These are phyloP conservation scores for Asarcornis scutulata DNA, from an alignment of 2,113 vertebrate species.

Conservation along the genomic window DNA sequence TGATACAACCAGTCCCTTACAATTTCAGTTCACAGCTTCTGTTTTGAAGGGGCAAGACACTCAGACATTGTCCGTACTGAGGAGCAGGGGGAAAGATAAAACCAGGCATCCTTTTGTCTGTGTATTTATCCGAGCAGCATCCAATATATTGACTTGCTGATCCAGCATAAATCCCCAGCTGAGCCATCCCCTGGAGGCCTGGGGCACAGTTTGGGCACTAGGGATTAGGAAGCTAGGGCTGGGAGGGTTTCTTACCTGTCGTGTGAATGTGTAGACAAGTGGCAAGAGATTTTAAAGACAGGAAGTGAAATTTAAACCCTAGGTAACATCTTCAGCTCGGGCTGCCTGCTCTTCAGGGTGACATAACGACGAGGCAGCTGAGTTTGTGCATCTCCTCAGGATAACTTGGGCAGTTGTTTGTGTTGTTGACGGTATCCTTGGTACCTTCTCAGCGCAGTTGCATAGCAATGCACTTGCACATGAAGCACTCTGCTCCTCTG, in stretches of 20 bases:
- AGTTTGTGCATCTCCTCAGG: background rate
- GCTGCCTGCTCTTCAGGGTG: background rate
- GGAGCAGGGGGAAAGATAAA: background rate
- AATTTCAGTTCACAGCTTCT: background rate
- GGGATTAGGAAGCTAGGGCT: background rate
- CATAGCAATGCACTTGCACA: too few relatives aligned
- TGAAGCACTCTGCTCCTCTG: background rate
- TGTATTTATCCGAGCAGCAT: background rate
- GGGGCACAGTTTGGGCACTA: background rate
- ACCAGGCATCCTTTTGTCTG: background rate
- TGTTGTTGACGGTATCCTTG: background rate
- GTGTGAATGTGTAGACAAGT: accelerated
- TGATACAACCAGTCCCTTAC: background rate
- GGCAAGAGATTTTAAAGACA: background rate
- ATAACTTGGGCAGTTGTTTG: background rate
- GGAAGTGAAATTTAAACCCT: background rate
- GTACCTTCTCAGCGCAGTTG: background rate
- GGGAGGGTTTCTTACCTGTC: slow-evolving; percentile 12
- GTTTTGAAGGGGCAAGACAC: background rate
- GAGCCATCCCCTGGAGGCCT: background rate
- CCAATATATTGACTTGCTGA: accelerated
- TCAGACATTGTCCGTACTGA: background rate
- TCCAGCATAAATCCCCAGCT: accelerated
- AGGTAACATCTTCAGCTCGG: background rate
- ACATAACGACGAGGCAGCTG: too few relatives aligned